A percentile compares a stretch with the other conserved stretches of the same genome.
These are phyloP conservation scores for Stomatorhinus ivindoensis DNA, from an alignment of 2,113 vertebrate species.

Conservation along the genomic window DNA sequence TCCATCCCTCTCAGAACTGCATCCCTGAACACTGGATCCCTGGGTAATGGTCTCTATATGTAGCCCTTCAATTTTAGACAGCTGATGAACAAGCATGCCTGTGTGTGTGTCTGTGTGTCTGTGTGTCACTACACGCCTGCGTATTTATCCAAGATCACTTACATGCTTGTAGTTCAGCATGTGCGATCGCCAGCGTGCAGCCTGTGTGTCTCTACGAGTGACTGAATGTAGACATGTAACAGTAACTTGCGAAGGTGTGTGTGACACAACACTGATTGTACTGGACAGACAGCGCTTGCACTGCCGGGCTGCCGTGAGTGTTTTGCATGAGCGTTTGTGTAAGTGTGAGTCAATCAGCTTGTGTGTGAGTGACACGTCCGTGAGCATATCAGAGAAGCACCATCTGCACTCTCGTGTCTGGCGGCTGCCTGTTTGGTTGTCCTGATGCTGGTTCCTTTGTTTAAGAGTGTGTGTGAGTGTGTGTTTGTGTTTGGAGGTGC, in stretches of 20 bases:
- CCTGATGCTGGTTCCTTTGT: neutral
- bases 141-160: neutral
- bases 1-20: neutral
- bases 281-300: neutral
- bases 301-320: neutral
- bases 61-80: neutral
- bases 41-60: neutral
- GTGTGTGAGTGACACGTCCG: neutral
- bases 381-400: neutral
- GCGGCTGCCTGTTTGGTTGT: neutral
- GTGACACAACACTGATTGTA: neutral
- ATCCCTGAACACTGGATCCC: neutral
- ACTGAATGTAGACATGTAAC: neutral
- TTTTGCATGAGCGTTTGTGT: neutral
- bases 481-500: neutral
- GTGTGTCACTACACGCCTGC: neutral
- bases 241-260: neutral
- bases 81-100: neutral
- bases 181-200: neutral
- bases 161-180: neutral
- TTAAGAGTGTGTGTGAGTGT: neutral
- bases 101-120: constrained; percentile 4
- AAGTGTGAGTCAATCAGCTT: neutral
- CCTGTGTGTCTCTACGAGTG: neutral
- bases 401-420: neutral